A percentile compares a stretch with the other conserved stretches of the same genome.
Evolutionary conservation across 1,140 invertebrate species (phyloP).

Genomic region (Drosophila leontia): DNA sequence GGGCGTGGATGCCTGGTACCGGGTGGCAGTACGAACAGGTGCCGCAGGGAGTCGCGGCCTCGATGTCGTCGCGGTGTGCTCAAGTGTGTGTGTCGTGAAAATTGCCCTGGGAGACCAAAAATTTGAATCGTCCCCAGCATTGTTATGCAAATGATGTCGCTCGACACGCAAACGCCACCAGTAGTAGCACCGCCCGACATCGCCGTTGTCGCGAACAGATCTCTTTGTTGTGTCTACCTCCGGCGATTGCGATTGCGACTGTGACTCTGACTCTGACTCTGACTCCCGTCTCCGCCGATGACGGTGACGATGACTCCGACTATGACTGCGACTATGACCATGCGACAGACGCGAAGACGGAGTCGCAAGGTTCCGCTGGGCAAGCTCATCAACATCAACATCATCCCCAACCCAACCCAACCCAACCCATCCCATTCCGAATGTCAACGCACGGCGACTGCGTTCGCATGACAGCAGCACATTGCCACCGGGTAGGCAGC

Average conservation of each 20-base stretch:
- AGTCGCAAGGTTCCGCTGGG: slow-evolving; percentile 9
- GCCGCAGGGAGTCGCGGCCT: slow-evolving; percentile 54
- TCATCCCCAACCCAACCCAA: background rate
- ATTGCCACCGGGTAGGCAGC: slow-evolving; percentile 22
- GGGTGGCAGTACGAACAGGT: slow-evolving; percentile 58
- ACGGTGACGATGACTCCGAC: background rate
- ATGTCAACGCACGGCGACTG: slow-evolving; percentile 49
- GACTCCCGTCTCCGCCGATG: background rate
- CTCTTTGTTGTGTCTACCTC: slow-evolving; percentile 70
- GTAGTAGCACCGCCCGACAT: slow-evolving; percentile 8
- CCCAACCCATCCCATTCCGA: background rate
- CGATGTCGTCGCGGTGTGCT: slow-evolving; percentile 13
- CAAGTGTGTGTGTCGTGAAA: slow-evolving; percentile 57
- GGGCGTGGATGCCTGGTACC: slow-evolving; percentile 30
- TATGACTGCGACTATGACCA: background rate
- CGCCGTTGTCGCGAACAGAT: slow-evolving; percentile 70
- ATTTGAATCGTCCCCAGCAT: slow-evolving; percentile 82
- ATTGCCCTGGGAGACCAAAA: slow-evolving; percentile 82
- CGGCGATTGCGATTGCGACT: slow-evolving; percentile 54
- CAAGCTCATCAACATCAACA: slow-evolving; percentile 10
- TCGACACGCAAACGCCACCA: slow-evolving; percentile 76
- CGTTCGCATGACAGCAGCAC: slow-evolving; percentile 39
- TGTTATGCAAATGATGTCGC: slow-evolving; percentile 82
- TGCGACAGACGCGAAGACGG: slow-evolving; percentile 1
- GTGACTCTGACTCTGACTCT: background rate